These are phyloP conservation scores for Teleopsis dalmanni DNA, from an alignment of 1,140 invertebrate species.

Conservation along the genomic window DNA sequence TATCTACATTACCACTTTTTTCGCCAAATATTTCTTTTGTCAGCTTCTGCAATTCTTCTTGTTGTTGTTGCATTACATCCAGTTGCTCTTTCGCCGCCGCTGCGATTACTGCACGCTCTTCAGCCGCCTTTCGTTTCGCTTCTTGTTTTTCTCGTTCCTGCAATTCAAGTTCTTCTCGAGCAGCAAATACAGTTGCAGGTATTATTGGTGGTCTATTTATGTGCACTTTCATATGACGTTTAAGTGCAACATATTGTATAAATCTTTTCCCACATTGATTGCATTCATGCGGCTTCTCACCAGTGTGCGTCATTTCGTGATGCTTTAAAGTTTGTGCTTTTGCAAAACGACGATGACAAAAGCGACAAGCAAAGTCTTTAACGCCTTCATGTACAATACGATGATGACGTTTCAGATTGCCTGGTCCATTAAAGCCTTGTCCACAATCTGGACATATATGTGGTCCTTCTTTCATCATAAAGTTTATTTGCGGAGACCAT, in stretches of 20 bases:
- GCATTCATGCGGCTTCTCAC: constrained; percentile 43
- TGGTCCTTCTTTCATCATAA: constrained; percentile 39
- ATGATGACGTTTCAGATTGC: constrained; percentile 39
- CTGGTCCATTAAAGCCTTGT: constrained; percentile 38
- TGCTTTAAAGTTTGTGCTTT: constrained; percentile 41
- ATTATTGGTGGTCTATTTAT: constrained; percentile 30
- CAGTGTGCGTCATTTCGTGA: constrained; percentile 44
- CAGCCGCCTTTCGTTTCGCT: constrained; percentile 27
- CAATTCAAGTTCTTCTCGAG: constrained; percentile 32
- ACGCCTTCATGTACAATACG: constrained; percentile 41
- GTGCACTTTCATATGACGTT: constrained; percentile 39
- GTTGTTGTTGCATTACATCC: constrained; percentile 24
- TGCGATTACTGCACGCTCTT: constrained; percentile 31
- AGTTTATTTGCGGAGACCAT: constrained; percentile 38
- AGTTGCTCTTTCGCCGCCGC: constrained; percentile 37
- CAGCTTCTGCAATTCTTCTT: constrained; percentile 16
- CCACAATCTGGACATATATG: constrained; percentile 39
- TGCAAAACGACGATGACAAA: constrained; percentile 34
- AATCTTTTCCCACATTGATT: constrained; percentile 36
- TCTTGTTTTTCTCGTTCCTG: constrained; percentile 34
- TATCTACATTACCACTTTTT: neutral
- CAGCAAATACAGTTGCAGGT: constrained; percentile 33
- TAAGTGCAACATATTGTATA: constrained; percentile 35
- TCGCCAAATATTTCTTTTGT: neutral
- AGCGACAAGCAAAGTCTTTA: constrained; percentile 39